Percentiles rank a stretch among this genome's conserved stretches.
Evolutionary conservation across 1,140 invertebrate species (phyloP).

Genomic region (Trypoxylus dichotomus): DNA sequence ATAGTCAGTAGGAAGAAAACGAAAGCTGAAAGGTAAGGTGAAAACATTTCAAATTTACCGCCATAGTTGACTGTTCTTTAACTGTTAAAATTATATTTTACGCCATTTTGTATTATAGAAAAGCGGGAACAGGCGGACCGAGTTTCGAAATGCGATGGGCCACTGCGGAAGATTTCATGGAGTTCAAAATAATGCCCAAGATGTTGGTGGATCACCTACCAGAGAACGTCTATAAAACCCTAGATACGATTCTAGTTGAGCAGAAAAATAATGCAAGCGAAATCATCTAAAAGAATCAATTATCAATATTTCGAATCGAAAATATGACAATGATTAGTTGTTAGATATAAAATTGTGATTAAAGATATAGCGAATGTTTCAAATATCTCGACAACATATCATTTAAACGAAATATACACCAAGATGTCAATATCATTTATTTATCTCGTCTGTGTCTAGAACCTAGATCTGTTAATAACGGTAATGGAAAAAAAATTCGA

Average conservation of each 20-base stretch:
- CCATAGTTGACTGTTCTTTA: background rate
- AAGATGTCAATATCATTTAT: background rate
- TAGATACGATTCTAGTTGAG: constrained; percentile 64
- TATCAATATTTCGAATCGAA: background rate
- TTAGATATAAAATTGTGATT: background rate
- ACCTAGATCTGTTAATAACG: background rate
- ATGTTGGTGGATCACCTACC: constrained; percentile 77
- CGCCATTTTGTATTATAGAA: constrained; percentile 52
- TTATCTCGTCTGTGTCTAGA: background rate
- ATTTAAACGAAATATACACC: background rate
- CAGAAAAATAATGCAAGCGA: constrained; percentile 44
- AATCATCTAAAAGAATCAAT: constrained; percentile 26
- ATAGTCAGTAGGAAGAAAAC: constrained; percentile 68
- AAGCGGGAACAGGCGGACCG: constrained; percentile 61
- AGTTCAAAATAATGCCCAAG: constrained; percentile 72
- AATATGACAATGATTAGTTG: too few relatives aligned
- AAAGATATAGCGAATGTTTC: background rate
- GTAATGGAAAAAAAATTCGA: background rate
- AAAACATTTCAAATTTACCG: constrained; percentile 28
- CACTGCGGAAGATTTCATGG: constrained; percentile 72
- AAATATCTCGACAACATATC: background rate
- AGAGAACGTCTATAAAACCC: constrained; percentile 68
- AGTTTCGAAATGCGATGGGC: constrained; percentile 77
- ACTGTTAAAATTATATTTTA: background rate
- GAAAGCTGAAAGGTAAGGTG: constrained; percentile 67